Percentiles rank a stretch among this genome's conserved stretches.
Conservation (phyloP, 2,797 vertebrate genomes). For the Cirrhinus molitorella region DNA sequence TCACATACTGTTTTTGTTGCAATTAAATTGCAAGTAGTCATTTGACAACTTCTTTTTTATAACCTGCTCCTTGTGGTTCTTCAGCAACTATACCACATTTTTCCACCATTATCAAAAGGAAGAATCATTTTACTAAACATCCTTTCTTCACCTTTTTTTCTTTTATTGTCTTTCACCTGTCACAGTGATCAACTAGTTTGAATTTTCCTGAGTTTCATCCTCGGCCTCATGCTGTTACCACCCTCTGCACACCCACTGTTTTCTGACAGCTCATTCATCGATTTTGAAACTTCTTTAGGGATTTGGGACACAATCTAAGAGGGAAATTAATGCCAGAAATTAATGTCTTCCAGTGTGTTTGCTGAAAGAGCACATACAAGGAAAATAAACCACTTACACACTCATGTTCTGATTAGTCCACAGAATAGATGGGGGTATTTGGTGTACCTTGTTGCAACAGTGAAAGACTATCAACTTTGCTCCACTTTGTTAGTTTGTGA, state of each 20-base stretch:
- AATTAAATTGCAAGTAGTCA: background rate
- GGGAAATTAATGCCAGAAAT: constrained; percentile 50
- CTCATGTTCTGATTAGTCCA: constrained; percentile 13
- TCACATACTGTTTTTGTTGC: background rate
- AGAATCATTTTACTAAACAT: background rate
- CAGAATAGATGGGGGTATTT: background rate
- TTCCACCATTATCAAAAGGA: background rate
- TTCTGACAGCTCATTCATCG: constrained; percentile 43
- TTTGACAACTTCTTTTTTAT: background rate
- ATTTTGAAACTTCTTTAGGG: constrained; percentile 54
- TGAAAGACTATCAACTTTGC: constrained; percentile 24
- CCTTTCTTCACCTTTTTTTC: background rate
- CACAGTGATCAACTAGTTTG: constrained; percentile 30
- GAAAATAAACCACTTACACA: constrained; percentile 24
- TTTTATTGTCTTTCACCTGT: constrained; percentile 17
- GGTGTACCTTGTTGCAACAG: constrained; percentile 39
- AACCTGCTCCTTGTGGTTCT: background rate
- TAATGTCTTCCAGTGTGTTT: constrained; percentile 46
- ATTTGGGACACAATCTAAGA: constrained; percentile 41
- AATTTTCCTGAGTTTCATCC: constrained; percentile 15
- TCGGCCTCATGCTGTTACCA: background rate
- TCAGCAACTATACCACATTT: background rate
- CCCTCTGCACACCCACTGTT: background rate
- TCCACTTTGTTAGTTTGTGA: constrained; percentile 15
- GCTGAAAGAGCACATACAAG: constrained; percentile 42